Conservation (phyloP, 1,140 invertebrate species). For the Sesamia nonagrioides region DNA sequence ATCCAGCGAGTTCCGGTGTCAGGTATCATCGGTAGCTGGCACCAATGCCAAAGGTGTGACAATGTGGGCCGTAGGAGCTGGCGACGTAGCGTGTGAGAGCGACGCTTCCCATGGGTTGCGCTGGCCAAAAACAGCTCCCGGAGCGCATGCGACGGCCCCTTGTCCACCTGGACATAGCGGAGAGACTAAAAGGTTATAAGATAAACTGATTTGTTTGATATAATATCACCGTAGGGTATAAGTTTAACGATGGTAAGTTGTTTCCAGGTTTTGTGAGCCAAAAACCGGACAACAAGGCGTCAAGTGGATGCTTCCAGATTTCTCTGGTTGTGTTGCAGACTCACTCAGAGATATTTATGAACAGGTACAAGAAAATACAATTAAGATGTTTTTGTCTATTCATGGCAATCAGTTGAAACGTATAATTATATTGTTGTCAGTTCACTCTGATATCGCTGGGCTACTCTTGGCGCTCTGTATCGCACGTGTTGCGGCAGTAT, state of each 20-base stretch:
- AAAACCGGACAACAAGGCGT: slow-evolving; percentile 87
- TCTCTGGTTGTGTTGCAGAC: slow-evolving; percentile 91
- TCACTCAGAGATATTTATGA: slow-evolving; percentile 89
- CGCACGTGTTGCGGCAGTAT: slow-evolving; percentile 81
- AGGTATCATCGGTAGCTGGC: slow-evolving; percentile 84
- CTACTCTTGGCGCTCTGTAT: slow-evolving; percentile 89
- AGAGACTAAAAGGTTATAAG: slow-evolving; percentile 79
- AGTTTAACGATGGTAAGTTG: no score
- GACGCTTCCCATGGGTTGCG: slow-evolving; percentile 77
- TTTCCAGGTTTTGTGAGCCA: slow-evolving; percentile 84
- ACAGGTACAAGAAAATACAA: slow-evolving; percentile 86
- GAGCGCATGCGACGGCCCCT: slow-evolving; percentile 73
- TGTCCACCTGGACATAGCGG: slow-evolving; percentile 82
- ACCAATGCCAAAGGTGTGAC: slow-evolving; percentile 77
- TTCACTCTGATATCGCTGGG: slow-evolving; percentile 90
- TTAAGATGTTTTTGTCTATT: not conserved
- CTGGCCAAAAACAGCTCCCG: slow-evolving; percentile 84
- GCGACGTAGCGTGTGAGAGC: slow-evolving; percentile 73
- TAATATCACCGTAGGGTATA: not conserved
- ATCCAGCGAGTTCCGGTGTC: slow-evolving; percentile 84
- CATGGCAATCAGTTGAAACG: not conserved
- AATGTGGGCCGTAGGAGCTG: slow-evolving; percentile 76
- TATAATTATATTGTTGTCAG: slow-evolving; percentile 64
- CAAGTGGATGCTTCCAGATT: slow-evolving; percentile 92
- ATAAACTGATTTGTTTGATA: no score